Base-by-base conservation (phyloP, 2,113 vertebrate genomes). In the Enhydra lutris region DNA sequence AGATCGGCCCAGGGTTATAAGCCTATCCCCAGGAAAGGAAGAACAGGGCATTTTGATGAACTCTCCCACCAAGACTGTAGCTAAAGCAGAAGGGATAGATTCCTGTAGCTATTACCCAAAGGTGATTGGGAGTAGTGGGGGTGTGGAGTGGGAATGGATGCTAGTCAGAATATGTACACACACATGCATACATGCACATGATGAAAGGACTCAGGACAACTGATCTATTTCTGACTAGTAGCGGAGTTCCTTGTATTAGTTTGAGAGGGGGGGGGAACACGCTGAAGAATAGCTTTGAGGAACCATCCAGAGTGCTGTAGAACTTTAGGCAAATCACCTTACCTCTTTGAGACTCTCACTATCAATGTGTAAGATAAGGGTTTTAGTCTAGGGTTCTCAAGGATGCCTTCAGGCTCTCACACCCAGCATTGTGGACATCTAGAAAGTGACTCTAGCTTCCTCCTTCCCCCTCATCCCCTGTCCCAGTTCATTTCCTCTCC, bases 81-180 rank as follows among this genome's bases (percentile, higher is more conserved):
- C n/a, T 86, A 7, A 0, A 21, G 24, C 21, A 34, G 34, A 39
- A 83, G 26, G 42, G 17, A 11, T 29, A 59, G 86, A 26, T 78
- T 23, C 21, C 24, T 3, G 1, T 13, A 42, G 42, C 42, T 34
- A 20, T 59, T 20, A 39, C 20, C 42, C 13, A 31, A 80, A 45
- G 18, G 50, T 14, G 23, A 15, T 20, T 20, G 3, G 7, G 10
- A 31, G 12, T 2, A 14, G 65, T 13, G 5, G 4, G 4, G 4
- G 17, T 4, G 34, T 23, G 7, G 3, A 8, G 6, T 42, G 18
- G 34, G 1, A 65, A 24, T 45, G 42, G 29, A 47, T 78, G 39
- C 18, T 52, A 9, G 18, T 42, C 21, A 20, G 31, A 89, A 9
- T 52, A 17, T 31, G 15, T 57, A 7, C 20, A n/a, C 50, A 47